Percentiles rank a stretch among this genome's conserved stretches.
Evolutionary conservation across 2,888 invertebrate genomes (phyloP).

Genomic region (Augochlorella aurata): DNA sequence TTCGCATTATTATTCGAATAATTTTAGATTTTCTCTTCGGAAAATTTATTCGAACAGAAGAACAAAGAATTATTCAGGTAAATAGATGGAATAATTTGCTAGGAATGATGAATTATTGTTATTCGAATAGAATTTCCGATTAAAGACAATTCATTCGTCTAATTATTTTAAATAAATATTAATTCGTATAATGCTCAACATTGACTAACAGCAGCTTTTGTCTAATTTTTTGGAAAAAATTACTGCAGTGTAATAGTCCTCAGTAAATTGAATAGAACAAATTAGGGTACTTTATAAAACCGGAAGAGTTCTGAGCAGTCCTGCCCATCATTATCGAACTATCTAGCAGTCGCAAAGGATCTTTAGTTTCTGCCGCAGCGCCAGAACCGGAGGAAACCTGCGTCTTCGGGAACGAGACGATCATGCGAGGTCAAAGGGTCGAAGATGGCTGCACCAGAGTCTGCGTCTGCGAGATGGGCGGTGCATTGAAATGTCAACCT

Average conservation of each 20-base stretch:
- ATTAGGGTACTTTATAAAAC: background rate
- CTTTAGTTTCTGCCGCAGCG: conserved; percentile 58
- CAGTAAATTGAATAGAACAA: background rate
- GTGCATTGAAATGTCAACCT: conserved; percentile 88
- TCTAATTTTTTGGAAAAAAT: too few species aligned
- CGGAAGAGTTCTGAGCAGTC: background rate
- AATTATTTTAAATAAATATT: too few species aligned
- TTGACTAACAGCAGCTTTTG: too few species aligned
- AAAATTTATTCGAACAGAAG: too few species aligned
- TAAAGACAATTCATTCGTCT: too few species aligned
- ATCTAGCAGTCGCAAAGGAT: background rate
- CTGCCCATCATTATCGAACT: background rate
- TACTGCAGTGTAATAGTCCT: background rate
- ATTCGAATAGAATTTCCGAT: too few species aligned
- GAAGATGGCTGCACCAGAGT: conserved; percentile 91
- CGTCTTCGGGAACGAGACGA: conserved; percentile 87
- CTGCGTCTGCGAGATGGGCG: conserved; percentile 89
- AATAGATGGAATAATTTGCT: too few species aligned
- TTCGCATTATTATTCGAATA: too few species aligned
- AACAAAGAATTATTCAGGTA: too few species aligned
- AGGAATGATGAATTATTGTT: too few species aligned
- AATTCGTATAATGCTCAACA: too few species aligned
- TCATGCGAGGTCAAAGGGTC: conserved; percentile 88
- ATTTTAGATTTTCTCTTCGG: too few species aligned
- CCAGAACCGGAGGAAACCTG: conserved; percentile 84